Base-by-base conservation (phyloP, 2,888 invertebrate genomes). In the Mythimna impura region DNA sequence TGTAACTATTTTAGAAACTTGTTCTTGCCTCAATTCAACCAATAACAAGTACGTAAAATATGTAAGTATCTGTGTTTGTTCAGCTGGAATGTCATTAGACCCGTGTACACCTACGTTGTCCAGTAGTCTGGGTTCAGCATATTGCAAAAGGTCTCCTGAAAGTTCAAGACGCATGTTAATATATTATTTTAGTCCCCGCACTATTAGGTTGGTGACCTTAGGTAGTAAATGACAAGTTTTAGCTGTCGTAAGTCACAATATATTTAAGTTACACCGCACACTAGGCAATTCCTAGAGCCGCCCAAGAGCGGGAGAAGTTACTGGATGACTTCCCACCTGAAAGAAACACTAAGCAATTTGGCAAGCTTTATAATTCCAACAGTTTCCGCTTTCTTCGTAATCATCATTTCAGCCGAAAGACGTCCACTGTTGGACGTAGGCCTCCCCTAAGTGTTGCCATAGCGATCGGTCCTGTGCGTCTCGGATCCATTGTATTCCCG, bases 91-190 rank as follows among this genome's bases (percentile, higher is more conserved):
- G 20, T 30, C 12, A 20, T 12, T 47, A 8, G 20, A 43, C 12
- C 43, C 9, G 20, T 30, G 8, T 40, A 40, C 9, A 9, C 40
- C 40, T 40, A 12, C 12, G 9, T 12, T 25, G 10, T 25, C 7
- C n/a, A 60, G 34, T 17, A 14, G 10, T 52, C 40, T 12, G n/a
- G 40, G 70, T 69, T 69, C 57, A 72, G 34, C 12, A 54, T 54
- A 60, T 54, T 60, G 8, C 10, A 20, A 61, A 76, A 68, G 25
- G 52, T 54, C 14, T 69, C 30, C 1, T 20, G 17, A 69, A 54
- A 61, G 60, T 36, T 77, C 60, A 61, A 74, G n/a, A 47, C 60
- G 69, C n/a, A n/a, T 25, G 14, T 77, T n/a, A 12, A 65, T 17
- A 43, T 58, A n/a, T 58, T 52, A 34, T 43, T 3, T 60, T 36